Conservation (phyloP, 2,888 invertebrate species). For the Loripinus fragilis region DNA sequence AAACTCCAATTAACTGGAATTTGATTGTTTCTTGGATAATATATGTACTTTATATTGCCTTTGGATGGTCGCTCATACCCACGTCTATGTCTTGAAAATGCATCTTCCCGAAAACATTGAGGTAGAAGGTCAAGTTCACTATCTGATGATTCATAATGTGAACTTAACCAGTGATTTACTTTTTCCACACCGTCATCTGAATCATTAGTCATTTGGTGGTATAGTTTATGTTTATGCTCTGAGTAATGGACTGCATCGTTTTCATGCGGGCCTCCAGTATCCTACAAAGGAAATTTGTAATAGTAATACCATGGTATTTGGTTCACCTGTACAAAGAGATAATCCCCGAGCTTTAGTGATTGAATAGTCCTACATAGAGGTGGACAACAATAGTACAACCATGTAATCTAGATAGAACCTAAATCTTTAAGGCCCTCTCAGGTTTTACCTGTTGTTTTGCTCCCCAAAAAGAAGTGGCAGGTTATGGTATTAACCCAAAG, state of each 20-base stretch:
- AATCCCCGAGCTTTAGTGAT: too few relatives aligned
- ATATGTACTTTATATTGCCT: neutral
- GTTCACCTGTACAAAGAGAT: too few relatives aligned
- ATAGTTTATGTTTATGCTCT: neutral
- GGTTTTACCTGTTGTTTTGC: too few relatives aligned
- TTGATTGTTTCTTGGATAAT: neutral
- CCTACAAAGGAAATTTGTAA: neutral
- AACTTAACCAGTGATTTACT: constrained; percentile 49
- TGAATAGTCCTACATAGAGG: too few relatives aligned
- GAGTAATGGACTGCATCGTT: neutral
- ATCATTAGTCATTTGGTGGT: neutral
- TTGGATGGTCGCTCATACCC: neutral
- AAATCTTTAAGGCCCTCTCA: too few relatives aligned
- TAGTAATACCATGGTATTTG: too few relatives aligned
- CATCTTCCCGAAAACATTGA: constrained; percentile 5
- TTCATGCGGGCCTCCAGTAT: neutral
- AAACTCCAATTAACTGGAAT: constrained; percentile 57
- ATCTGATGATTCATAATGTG: constrained; percentile 37
- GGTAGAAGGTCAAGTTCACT: constrained; percentile 33
- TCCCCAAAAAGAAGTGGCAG: too few relatives aligned
- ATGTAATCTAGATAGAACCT: too few relatives aligned
- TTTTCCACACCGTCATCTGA: constrained; percentile 45
- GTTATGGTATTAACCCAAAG: too few relatives aligned
- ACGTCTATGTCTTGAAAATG: neutral
- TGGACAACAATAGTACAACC: too few relatives aligned